Percentiles rank a stretch among this genome's conserved stretches.
Evolutionary conservation across 2,113 vertebrate species (phyloP).

Genomic region (Nycticryphes semicollaris): DNA sequence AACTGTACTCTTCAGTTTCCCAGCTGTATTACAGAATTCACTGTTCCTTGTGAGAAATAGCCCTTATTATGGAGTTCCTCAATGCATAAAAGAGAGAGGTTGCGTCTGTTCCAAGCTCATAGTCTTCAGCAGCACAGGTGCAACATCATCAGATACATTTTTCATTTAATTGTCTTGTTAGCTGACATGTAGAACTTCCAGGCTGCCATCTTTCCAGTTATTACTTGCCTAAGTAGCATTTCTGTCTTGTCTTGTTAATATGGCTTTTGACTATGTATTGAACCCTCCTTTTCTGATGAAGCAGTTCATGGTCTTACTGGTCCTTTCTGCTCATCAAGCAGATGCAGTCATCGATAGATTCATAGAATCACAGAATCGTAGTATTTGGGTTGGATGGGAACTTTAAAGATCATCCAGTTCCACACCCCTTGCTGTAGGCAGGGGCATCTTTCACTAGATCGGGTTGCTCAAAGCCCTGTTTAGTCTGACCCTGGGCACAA

Average conservation of each 20-base stretch:
- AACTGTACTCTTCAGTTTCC: neutral
- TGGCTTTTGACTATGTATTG: neutral
- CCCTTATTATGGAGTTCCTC: neutral
- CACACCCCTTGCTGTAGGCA: fast-evolving
- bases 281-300: neutral
- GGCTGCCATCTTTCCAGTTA: neutral
- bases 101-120: neutral
- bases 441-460: neutral
- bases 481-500: neutral
- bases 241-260: neutral
- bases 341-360: neutral
- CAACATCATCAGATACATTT: neutral
- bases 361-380: neutral
- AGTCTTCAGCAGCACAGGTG: neutral
- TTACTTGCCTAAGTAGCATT: neutral
- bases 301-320: neutral
- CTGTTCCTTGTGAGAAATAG: neutral
- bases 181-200: neutral
- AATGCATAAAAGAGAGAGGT: neutral
- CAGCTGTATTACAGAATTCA: neutral
- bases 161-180: neutral
- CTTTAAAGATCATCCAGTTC: neutral
- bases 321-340: neutral
- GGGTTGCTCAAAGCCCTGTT: neutral
- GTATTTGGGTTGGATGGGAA: neutral